A percentile compares a stretch with the other conserved stretches of the same genome.
These are phyloP conservation scores for Manacus vitellinus DNA, from an alignment of 2,113 vertebrate genomes.

Conservation along the genomic window DNA sequence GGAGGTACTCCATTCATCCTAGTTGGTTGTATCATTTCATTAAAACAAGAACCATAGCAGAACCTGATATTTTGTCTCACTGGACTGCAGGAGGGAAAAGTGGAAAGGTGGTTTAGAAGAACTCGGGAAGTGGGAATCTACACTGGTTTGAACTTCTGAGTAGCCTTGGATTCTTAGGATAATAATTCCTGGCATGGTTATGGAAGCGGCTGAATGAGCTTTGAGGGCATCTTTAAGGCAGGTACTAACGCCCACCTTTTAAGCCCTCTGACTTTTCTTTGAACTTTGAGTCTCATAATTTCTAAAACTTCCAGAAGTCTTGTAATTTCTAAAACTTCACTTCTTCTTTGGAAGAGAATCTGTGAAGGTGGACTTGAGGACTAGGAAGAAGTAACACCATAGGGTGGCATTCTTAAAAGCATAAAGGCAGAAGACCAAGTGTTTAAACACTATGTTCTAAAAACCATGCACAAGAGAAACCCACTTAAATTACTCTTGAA, in stretches of 20 bases:
- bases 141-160: not conserved
- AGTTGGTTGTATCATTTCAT: not conserved
- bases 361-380: not conserved
- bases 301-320: not conserved
- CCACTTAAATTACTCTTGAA: not conserved
- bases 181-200: not conserved
- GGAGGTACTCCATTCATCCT: not conserved
- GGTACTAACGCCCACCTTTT: not conserved
- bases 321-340: not conserved
- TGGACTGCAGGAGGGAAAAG: not conserved
- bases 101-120: not conserved
- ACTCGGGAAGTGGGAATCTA: not conserved
- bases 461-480: not conserved
- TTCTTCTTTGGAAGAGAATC: not conserved
- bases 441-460: not conserved
- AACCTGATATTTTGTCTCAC: not conserved
- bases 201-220: not conserved
- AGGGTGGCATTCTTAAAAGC: not conserved
- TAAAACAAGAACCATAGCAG: not conserved
- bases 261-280: not conserved
- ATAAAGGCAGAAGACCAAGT: not conserved
- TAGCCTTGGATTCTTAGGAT: not conserved
- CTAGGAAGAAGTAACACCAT: not conserved
- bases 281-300: not conserved
- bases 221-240: not conserved